phyloP scores from a whole-genome alignment of 1,140 invertebrate species.

The Metaphire vulgaris region DNA sequence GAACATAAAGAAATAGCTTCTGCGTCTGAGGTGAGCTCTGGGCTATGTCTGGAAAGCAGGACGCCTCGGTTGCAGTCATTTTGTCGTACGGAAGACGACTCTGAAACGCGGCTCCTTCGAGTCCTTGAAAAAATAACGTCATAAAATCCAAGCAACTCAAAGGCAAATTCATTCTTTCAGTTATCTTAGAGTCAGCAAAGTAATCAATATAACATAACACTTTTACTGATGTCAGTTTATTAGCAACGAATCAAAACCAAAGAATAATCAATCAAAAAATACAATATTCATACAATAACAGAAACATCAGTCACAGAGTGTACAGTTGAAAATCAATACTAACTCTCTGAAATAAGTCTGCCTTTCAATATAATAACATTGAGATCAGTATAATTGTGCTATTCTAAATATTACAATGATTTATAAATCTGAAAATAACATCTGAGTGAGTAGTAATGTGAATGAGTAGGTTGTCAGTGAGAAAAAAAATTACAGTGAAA shows the following conservation, averaged over 20 bases:
- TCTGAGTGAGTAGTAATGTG: too few species aligned
- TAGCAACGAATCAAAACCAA: neutral
- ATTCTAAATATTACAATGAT: too few species aligned
- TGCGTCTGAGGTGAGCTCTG: slow-evolving; percentile 71
- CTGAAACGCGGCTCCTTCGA: slow-evolving; percentile 52
- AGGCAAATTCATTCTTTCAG: neutral
- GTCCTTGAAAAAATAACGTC: slow-evolving; percentile 38
- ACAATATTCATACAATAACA: too few species aligned
- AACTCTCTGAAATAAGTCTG: too few species aligned
- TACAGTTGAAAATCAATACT: too few species aligned
- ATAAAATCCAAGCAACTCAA: slow-evolving; percentile 32
- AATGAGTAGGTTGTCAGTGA: too few species aligned
- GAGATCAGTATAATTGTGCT: too few species aligned
- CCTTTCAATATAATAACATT: too few species aligned
- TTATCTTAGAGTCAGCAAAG: neutral
- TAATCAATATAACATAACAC: neutral
- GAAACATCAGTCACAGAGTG: too few species aligned
- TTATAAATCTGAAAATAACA: too few species aligned
- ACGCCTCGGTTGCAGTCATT: slow-evolving; percentile 85
- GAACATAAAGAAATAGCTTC: slow-evolving; percentile 83
- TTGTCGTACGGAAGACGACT: slow-evolving; percentile 84
- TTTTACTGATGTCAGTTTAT: slow-evolving; percentile 1
- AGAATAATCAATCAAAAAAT: too few species aligned
- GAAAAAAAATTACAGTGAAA: too few species aligned
- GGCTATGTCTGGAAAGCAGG: slow-evolving; percentile 84